These are phyloP conservation scores for Menidia beryllina DNA, from an alignment of 2,113 vertebrate genomes.

Conservation along the genomic window DNA sequence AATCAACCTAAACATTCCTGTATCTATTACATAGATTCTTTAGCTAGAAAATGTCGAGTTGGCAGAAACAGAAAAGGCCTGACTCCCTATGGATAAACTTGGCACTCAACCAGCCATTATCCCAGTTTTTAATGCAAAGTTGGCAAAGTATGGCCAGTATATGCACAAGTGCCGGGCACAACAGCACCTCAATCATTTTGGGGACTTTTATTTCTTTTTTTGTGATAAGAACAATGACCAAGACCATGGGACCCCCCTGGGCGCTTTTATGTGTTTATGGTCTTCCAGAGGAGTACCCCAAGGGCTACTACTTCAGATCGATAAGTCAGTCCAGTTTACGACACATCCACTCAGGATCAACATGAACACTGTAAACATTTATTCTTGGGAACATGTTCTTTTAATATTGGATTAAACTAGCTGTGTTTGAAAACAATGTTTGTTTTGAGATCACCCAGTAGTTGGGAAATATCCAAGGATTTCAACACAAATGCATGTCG, in stretches of 20 bases:
- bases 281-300: conserved; percentile 47
- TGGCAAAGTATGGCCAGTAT: conserved; percentile 39
- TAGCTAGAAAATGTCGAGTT: conserved; percentile 60
- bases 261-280: conserved; percentile 39
- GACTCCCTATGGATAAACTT: conserved; percentile 52
- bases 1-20: conserved; percentile 41
- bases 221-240: conserved; percentile 28
- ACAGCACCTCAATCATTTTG: conserved; percentile 6
- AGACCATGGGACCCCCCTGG: conserved; percentile 4
- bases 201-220: conserved; percentile 8
- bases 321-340: conserved; percentile 61
- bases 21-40: conserved; percentile 56
- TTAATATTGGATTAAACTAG: neutral
- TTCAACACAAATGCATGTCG: conserved; percentile 7
- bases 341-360: conserved; percentile 53
- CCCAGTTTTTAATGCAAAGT: conserved; percentile 59
- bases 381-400: neutral
- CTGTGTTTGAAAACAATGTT: neutral
- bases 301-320: conserved; percentile 50
- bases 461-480: neutral
- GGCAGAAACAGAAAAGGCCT: conserved; percentile 56
- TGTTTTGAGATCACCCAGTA: neutral
- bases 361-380: conserved; percentile 34
- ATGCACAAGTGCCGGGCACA: conserved; percentile 26
- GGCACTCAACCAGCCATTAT: conserved; percentile 48